phyloP scores from a whole-genome alignment of 2,797 vertebrate species.

The Syngnathus acus region DNA sequence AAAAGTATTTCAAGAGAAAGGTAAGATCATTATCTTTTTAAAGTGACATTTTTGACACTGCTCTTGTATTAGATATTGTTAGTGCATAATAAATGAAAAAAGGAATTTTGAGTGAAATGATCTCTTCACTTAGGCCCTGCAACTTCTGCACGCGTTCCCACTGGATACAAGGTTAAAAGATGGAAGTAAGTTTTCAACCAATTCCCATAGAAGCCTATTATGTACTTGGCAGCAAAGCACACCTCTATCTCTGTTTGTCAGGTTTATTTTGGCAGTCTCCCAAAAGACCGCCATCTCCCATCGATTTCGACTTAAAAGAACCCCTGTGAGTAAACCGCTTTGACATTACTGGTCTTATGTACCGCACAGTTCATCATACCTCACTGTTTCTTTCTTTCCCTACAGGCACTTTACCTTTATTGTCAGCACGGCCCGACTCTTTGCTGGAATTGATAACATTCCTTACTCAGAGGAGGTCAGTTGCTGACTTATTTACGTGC shows the following conservation, averaged over 20 bases:
- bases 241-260: slow-evolving; percentile 44
- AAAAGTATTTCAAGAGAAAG: slow-evolving; percentile 98
- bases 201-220: not conserved
- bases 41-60: not conserved
- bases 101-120: not conserved
- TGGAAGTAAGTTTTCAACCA: slow-evolving; percentile 81
- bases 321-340: slow-evolving; percentile 78
- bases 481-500: not conserved
- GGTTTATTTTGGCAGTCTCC: slow-evolving; percentile 99
- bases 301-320: slow-evolving; percentile 88
- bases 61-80: not conserved
- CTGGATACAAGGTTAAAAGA: slow-evolving; percentile 94
- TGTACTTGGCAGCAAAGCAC: not conserved
- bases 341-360: not conserved
- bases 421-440: slow-evolving; percentile 83
- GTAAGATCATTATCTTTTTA: slow-evolving; percentile 51
- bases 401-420: slow-evolving; percentile 86
- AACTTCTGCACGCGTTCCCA: slow-evolving; percentile 94
- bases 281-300: slow-evolving; percentile 88
- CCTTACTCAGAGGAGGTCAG: slow-evolving; percentile 81
- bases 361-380: slow-evolving; percentile 6
- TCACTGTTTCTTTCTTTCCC: slow-evolving; percentile 14
- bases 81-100: too few relatives aligned
- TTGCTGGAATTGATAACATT: slow-evolving; percentile 81
- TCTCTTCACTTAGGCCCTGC: slow-evolving; percentile 75